phyloP scores from a whole-genome alignment of 2,113 vertebrate species.

The Vidua chalybeata region DNA sequence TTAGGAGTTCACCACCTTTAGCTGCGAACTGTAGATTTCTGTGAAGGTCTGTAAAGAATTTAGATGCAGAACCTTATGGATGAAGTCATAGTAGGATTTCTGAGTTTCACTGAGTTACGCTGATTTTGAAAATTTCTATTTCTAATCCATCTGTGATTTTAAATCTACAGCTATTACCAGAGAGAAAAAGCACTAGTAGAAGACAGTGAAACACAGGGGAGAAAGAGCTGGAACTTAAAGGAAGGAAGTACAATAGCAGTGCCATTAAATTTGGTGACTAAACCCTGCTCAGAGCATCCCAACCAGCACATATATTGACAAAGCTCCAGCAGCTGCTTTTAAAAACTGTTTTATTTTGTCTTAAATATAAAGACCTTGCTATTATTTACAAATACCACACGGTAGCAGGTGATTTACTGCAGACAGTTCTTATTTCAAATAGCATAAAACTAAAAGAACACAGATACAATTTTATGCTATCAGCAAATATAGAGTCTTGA shows the following conservation, averaged over 20 bases:
- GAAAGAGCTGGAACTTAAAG: not conserved
- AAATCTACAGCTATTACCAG: not conserved
- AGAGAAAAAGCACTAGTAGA: not conserved
- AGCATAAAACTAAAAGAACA: not conserved
- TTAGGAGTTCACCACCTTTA: not conserved
- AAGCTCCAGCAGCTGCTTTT: not conserved
- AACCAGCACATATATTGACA: not conserved
- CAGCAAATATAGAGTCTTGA: not conserved
- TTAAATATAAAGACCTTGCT: not conserved
- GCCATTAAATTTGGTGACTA: not conserved
- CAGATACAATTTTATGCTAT: not conserved
- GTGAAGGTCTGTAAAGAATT: not conserved
- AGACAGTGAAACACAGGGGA: not conserved
- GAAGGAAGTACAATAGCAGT: not conserved
- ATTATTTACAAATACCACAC: not conserved
- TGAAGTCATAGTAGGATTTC: not conserved
- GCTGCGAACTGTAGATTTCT: not conserved
- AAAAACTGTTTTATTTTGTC: not conserved
- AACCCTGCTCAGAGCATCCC: not conserved
- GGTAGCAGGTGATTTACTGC: not conserved
- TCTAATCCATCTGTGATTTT: not conserved
- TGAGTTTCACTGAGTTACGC: rapidly evolving
- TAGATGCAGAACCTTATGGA: not conserved
- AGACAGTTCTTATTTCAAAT: not conserved
- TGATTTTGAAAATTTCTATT: not conserved